phyloP scores from a whole-genome alignment of 2,797 vertebrate genomes.

The Semaprochilodus insignis region DNA sequence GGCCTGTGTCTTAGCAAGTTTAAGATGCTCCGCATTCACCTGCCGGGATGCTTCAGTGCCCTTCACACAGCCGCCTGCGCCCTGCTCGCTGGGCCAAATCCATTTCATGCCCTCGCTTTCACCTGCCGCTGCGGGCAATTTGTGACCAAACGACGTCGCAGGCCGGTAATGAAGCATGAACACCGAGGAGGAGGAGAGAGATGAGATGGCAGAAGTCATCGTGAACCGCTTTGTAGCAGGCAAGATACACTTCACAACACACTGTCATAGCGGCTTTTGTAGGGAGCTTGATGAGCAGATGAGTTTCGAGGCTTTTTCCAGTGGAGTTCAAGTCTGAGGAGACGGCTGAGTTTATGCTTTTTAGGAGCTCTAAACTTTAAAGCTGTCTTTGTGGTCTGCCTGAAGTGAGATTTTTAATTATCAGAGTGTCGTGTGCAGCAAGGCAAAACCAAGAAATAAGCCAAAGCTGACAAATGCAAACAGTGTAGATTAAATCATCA shows the following conservation, averaged over 20 bases:
- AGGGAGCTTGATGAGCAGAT: slow-evolving; percentile 7
- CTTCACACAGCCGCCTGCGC: slow-evolving; percentile 15
- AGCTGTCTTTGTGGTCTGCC: not conserved
- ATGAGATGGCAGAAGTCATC: slow-evolving; percentile 63
- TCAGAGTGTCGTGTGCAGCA: not conserved
- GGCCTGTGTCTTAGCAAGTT: not conserved
- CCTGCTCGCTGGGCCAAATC: slow-evolving; percentile 7
- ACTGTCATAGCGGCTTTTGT: not conserved
- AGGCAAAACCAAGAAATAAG: not conserved
- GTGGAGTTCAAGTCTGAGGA: not conserved
- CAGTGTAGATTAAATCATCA: not conserved
- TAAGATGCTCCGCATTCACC: slow-evolving; percentile 23
- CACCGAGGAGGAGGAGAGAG: slow-evolving; percentile 45
- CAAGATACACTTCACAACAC: slow-evolving; percentile 52
- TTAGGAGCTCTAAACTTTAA: not conserved
- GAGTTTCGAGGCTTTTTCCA: not conserved
- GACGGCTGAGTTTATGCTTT: not conserved
- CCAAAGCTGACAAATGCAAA: not conserved
- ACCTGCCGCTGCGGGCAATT: slow-evolving; percentile 31
- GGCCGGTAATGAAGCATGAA: slow-evolving; percentile 52
- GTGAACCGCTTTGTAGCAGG: slow-evolving; percentile 68
- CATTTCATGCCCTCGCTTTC: slow-evolving; percentile 38
- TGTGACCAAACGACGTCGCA: slow-evolving; percentile 27
- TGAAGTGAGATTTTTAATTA: not conserved
- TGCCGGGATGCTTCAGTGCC: slow-evolving; percentile 19